Evolutionary conservation across 2,113 vertebrate species (phyloP).

Genomic region (Sporophila hypoxantha): DNA sequence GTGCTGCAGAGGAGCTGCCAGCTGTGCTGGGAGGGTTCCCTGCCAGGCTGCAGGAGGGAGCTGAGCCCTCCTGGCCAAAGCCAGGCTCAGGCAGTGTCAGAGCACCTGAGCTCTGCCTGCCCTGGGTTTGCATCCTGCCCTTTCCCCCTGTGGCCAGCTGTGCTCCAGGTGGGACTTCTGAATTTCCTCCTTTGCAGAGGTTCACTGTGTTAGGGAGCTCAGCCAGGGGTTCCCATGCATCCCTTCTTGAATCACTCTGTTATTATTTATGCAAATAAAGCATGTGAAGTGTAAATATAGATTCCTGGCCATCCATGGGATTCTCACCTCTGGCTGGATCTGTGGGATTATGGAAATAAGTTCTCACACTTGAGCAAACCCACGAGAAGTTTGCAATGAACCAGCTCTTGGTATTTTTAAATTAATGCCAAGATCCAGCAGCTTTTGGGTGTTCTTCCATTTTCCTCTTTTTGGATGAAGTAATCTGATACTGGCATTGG

Average conservation of each 20-base stretch:
- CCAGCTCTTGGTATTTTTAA: background rate
- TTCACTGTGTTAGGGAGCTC: background rate
- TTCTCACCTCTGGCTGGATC: background rate
- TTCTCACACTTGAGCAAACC: background rate
- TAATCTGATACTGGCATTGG: background rate
- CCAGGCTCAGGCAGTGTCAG: background rate
- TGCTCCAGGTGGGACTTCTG: background rate
- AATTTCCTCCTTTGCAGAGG: background rate
- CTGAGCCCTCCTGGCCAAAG: background rate
- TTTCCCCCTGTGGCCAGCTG: background rate
- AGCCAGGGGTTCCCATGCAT: background rate
- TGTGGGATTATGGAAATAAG: rapidly evolving
- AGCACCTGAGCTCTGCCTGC: background rate
- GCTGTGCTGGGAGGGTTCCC: background rate
- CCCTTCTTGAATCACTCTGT: background rate
- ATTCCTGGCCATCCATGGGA: background rate
- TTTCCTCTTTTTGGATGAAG: background rate
- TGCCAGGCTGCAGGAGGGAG: rapidly evolving
- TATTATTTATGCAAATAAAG: background rate
- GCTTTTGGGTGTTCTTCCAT: background rate
- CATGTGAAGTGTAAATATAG: background rate
- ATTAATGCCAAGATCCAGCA: background rate
- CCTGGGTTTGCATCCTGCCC: rapidly evolving
- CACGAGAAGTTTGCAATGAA: background rate
- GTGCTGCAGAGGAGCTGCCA: background rate